phyloP scores from a whole-genome alignment of 2,113 vertebrate genomes.

The Ageneiosus marmoratus region DNA sequence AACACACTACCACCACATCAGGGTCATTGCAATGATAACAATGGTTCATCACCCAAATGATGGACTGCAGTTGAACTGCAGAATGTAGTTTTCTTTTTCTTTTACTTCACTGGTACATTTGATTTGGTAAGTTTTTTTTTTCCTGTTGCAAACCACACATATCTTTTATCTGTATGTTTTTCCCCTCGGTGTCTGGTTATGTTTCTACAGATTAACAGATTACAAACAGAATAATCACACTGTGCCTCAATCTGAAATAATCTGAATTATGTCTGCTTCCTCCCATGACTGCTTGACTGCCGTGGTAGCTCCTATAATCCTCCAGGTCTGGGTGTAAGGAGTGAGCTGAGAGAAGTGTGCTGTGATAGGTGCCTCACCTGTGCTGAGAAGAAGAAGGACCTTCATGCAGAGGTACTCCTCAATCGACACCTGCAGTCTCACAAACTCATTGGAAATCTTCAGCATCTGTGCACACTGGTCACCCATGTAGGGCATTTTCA shows the following conservation, averaged over 20 bases:
- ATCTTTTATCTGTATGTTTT: background rate
- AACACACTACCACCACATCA: too few relatives aligned
- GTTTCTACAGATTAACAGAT: background rate
- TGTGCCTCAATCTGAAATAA: background rate
- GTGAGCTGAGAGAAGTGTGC: background rate
- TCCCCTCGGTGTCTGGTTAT: background rate
- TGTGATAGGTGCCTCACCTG: constrained; percentile 73
- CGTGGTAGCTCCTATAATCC: background rate
- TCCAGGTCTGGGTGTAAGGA: background rate
- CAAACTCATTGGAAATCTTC: constrained; percentile 89
- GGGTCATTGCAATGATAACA: too few relatives aligned
- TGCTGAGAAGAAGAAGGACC: constrained; percentile 93
- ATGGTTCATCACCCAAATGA: too few relatives aligned
- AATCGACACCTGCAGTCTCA: constrained; percentile 91
- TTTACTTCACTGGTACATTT: background rate
- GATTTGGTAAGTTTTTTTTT: background rate
- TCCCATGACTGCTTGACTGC: background rate
- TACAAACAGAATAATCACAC: background rate
- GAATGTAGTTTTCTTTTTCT: too few relatives aligned
- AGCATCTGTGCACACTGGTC: constrained; percentile 94
- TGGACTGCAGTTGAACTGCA: too few relatives aligned
- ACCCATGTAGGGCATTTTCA: constrained; percentile 91
- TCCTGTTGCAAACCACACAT: background rate
- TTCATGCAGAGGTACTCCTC: constrained; percentile 99
- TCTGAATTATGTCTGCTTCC: too few relatives aligned